These are phyloP conservation scores for Scaptomyza parva DNA, from an alignment of 2,888 invertebrate genomes.

Conservation along the genomic window DNA sequence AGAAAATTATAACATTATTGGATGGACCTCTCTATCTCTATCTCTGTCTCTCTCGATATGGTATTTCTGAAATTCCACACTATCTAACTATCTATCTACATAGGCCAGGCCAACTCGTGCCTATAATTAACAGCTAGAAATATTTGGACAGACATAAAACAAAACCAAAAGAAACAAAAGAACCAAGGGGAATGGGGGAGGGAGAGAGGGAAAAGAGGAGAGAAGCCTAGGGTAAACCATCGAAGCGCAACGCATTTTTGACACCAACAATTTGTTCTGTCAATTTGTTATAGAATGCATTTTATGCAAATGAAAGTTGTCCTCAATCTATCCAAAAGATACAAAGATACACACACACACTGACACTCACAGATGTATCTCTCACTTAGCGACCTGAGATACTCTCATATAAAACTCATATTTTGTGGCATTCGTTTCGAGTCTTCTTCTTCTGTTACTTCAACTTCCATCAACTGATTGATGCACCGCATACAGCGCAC, in stretches of 20 bases:
- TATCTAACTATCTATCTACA: conserved; percentile 32
- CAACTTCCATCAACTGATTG: conserved; percentile 56
- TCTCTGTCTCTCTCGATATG: background rate
- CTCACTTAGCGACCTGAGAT: conserved; percentile 19
- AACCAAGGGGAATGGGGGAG: conserved; percentile 11
- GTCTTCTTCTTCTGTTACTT: background rate
- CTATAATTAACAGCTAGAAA: conserved; percentile 74
- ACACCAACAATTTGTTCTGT: conserved; percentile 75
- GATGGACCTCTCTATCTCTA: background rate
- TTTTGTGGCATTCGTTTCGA: conserved; percentile 17
- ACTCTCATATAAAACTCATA: conserved; percentile 12
- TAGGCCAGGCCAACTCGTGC: conserved; percentile 74
- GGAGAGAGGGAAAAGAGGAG: background rate
- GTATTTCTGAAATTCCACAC: conserved; percentile 52
- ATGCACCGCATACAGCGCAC: conserved; percentile 59
- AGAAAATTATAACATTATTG: conserved; percentile 13
- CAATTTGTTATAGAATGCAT: conserved; percentile 65
- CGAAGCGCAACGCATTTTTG: conserved; percentile 54
- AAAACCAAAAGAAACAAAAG: conserved; percentile 18
- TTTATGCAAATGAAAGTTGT: conserved; percentile 76
- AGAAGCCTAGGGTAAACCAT: background rate
- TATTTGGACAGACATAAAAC: conserved; percentile 71
- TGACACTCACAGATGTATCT: conserved; percentile 1
- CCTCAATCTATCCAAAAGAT: conserved; percentile 55
- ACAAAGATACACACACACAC: no score